Evolutionary conservation across 2,113 vertebrate genomes (phyloP), one percentile per base, ranked within the genome.

Genomic region (Glareola pratincola): DNA sequence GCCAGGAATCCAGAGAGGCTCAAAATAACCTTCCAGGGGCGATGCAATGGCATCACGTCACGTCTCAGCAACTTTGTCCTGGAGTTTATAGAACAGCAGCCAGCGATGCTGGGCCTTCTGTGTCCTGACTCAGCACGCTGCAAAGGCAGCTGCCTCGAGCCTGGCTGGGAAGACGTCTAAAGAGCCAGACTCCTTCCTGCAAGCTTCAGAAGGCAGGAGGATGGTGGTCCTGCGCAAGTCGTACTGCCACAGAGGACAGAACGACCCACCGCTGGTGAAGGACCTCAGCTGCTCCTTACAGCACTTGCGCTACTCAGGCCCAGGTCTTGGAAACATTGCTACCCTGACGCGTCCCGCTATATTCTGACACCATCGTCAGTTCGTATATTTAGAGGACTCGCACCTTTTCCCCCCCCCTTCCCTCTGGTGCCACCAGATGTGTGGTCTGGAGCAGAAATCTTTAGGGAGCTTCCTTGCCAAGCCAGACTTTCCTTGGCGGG

Each of bases 221-320:
- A 45, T 26, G 53, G 8, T 1, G 1, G 47, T 41, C 72, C 51
- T 51, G 88, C 26, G 8, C 0, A 2, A 32, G 39, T 5, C 2
- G 14, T 23, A 2, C 26, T 9, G 41, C 32, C 26, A 16, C 34
- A 8, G 19, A 41, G 62, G 59, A 62, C 48, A 34, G 62, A 43
- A 78, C 0, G 14, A 23, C 16, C 43, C 36, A 29, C 12, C 26
- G 8, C 50, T 29, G 29, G 19, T 7, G 47, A 47, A 24, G 72
- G 1, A 39, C 60, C 16, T 24, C 22, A 1, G 88, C 3, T 6
- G n/a, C 54, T 10, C 24, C 62, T 71, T 4, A 15, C 48, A 50
- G 16, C 66, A 5, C 24, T 4, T n/a, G 75, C 56, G 67, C 34
- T 34, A 1, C 6, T 32, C 41, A 29, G 26, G 13, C 22, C 30